Conservation (phyloP, 2,797 vertebrate species). For the Lindbergichthys nudifrons region DNA sequence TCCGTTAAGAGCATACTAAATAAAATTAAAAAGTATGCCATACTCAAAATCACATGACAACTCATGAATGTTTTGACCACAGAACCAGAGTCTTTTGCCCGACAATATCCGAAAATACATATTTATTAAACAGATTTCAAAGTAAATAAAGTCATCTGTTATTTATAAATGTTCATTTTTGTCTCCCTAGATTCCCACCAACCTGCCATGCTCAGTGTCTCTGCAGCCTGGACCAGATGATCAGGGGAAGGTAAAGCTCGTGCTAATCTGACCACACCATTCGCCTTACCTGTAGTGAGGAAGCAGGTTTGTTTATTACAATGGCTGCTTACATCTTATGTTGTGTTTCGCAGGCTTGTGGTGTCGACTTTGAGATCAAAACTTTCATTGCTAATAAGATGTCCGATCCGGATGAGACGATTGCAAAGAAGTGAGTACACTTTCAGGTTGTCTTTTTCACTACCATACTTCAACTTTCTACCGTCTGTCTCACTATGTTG, state of each 20-base stretch:
- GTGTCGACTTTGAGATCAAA: constrained; percentile 93
- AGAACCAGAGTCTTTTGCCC: no score
- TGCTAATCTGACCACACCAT: neutral
- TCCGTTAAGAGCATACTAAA: neutral
- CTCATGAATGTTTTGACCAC: neutral
- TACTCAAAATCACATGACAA: neutral
- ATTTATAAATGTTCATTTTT: constrained; percentile 3
- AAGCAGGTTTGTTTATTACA: neutral
- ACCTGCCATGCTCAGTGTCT: constrained; percentile 91
- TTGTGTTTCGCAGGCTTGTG: constrained; percentile 84
- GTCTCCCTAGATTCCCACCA: constrained; percentile 85
- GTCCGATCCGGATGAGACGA: constrained; percentile 88
- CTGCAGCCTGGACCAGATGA: constrained; percentile 91
- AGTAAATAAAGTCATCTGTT: neutral
- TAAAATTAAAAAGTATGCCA: neutral
- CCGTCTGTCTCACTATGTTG: neutral
- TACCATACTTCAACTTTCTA: neutral
- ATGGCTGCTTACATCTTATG: neutral
- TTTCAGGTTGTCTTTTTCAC: neutral
- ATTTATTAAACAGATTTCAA: neutral
- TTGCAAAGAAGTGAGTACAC: constrained; percentile 87
- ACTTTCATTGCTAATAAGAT: constrained; percentile 85
- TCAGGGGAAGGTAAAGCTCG: constrained; percentile 87
- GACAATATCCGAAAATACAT: neutral
- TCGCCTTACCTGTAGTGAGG: neutral